Percentiles rank a stretch among this genome's conserved stretches.
phyloP scores from a whole-genome alignment of 2,888 invertebrate genomes.

The Diaperis boleti region DNA sequence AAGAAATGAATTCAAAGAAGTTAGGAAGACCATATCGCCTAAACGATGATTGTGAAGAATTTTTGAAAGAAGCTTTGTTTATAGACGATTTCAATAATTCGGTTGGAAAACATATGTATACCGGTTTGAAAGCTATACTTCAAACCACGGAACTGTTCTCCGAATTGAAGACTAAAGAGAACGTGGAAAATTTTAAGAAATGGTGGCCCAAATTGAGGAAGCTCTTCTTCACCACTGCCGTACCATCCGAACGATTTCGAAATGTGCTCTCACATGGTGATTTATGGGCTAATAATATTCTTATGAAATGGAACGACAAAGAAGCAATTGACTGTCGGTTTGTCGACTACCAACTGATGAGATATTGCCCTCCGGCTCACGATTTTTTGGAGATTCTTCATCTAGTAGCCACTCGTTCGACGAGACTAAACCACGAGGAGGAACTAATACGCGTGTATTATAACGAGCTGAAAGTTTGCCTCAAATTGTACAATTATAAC shows the following conservation, averaged over 20 bases:
- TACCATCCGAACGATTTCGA: slow-evolving; percentile 60
- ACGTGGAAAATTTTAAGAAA: slow-evolving; percentile 6
- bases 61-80: slow-evolving; percentile 39
- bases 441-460: slow-evolving; percentile 47
- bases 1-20: slow-evolving; percentile 48
- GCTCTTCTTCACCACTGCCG: slow-evolving; percentile 55
- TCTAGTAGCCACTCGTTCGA: not conserved
- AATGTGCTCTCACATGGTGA: slow-evolving; percentile 64
- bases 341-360: slow-evolving; percentile 7
- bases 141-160: slow-evolving; percentile 42
- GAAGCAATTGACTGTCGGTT: slow-evolving; percentile 1
- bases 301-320: not conserved
- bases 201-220: slow-evolving; percentile 19
- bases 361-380: slow-evolving; percentile 22
- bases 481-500: slow-evolving; percentile 47
- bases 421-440: slow-evolving; percentile 1
- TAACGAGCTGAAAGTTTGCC: slow-evolving; percentile 42
- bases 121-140: not conserved
- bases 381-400: slow-evolving; percentile 9
- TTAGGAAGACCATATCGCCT: slow-evolving; percentile 46
- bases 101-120: slow-evolving; percentile 1
- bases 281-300: slow-evolving; percentile 56
- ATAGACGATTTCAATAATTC: not conserved
- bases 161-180: slow-evolving; percentile 33
- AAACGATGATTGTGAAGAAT: slow-evolving; percentile 53